Percentiles rank a stretch among this genome's conserved stretches.
Conservation (phyloP, 2,113 vertebrate species). For the Acanthisitta chloris region DNA sequence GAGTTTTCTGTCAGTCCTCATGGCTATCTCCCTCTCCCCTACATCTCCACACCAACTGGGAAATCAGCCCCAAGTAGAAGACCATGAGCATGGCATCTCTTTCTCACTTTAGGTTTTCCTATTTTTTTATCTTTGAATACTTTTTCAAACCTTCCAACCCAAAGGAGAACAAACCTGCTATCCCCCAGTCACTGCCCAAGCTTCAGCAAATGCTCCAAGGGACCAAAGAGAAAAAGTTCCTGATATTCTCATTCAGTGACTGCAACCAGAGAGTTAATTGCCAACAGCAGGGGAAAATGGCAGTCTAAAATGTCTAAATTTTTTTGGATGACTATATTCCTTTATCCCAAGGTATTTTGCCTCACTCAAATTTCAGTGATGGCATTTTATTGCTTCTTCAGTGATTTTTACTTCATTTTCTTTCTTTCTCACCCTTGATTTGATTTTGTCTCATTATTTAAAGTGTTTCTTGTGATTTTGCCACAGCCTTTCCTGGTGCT, state of each 20-base stretch:
- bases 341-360: constrained; percentile 17
- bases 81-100: neutral
- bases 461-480: constrained; percentile 29
- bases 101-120: neutral
- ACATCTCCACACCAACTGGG: accelerated
- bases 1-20: neutral
- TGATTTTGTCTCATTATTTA: constrained; percentile 49
- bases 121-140: neutral
- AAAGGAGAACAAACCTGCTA: neutral
- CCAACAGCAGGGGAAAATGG: neutral
- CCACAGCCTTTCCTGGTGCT: constrained; percentile 21
- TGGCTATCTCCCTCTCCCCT: neutral
- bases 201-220: neutral
- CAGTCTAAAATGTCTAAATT: neutral
- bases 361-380: neutral
- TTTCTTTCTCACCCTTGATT: constrained; percentile 34
- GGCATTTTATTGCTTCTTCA: constrained; percentile 20
- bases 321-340: neutral
- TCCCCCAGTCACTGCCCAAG: neutral
- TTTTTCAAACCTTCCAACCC: neutral
- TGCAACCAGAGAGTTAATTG: neutral
- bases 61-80: neutral
- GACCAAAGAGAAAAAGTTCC: neutral
- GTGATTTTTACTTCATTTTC: constrained; percentile 34
- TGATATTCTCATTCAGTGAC: neutral